Evolutionary conservation across 2,888 invertebrate species (phyloP), one percentile per base, ranked within the genome.

Genomic region (Electrophaes corylata): DNA sequence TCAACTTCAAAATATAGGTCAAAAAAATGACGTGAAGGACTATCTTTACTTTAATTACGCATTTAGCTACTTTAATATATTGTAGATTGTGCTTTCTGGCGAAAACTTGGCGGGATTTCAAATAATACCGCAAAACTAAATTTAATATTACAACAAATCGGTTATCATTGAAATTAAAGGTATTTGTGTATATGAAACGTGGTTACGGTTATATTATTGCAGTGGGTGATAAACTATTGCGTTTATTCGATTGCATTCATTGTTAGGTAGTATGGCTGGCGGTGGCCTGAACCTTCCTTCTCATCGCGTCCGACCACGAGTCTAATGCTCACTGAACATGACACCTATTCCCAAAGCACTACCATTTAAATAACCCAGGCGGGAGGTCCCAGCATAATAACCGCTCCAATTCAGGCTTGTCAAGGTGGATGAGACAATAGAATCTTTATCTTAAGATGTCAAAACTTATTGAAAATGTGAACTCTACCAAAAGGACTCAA

Each of bases 71-170:
- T 84, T 83, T 81, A 78, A 83, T 85, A 76, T 79, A 62, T 78
- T 77, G 74, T 80, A 78, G 76, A 83, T 79, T 74, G 76, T 80
- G 72, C 70, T 83, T 73, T 77, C 72, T 76, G 73, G 71, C 58
- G 71, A 76, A 78, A 76, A 79, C 78, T 88, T 87, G 88, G 88
- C 87, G 81, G 73, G 79, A 78, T 81, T 84, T 88, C 87, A 87
- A 88, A 81, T 79, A 72, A 55, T 70, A 77, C 71, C 67, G 71
- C 72, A 76, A 78, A 59, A 81, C 72, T 83, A 80, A 73, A 83
- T 83, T 77, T 77, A 77, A 76, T 51, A 12, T 51, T 78, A 64
- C 69, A 73, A 80, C 73, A 75, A 76, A 80, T 78, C 70, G 72
- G 66, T 68, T 65, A 75, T 71, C 64, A 68, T 71, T 78, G 74